Evolutionary conservation across 1,140 invertebrate species (phyloP).

Genomic region (Neuroterus valhalla): DNA sequence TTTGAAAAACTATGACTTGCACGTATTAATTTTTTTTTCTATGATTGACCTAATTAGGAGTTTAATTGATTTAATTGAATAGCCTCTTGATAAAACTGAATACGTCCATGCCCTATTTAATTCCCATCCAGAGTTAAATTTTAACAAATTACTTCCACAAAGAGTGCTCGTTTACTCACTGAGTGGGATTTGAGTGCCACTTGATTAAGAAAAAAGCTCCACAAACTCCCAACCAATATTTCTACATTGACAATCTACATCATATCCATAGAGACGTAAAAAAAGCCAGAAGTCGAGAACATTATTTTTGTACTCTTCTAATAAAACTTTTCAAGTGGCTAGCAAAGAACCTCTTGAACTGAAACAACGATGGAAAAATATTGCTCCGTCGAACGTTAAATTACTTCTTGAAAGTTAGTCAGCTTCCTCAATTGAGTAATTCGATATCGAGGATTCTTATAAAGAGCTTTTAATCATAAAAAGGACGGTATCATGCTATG

Average conservation of each 20-base stretch:
- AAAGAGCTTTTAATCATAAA: too few species aligned
- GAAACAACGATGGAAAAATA: background rate
- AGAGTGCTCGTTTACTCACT: background rate
- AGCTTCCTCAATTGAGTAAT: too few species aligned
- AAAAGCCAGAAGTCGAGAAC: too few species aligned
- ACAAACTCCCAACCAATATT: background rate
- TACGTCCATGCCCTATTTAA: background rate
- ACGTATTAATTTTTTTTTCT: too few species aligned
- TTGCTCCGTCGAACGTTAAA: background rate
- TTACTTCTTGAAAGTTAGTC: background rate
- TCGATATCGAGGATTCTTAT: too few species aligned
- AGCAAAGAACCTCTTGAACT: background rate
- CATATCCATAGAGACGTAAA: too few species aligned
- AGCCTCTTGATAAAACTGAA: slow-evolving; percentile 2
- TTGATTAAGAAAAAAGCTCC: background rate
- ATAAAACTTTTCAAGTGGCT: background rate
- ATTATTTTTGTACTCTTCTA: background rate
- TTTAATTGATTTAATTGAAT: background rate
- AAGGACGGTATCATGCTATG: too few species aligned
- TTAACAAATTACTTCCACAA: slow-evolving; percentile 4
- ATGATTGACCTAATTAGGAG: background rate
- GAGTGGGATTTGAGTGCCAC: background rate
- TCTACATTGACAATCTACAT: too few species aligned
- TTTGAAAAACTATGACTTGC: too few species aligned
- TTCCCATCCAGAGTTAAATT: background rate